Evolutionary conservation across 2,797 vertebrate species (phyloP).

Genomic region (Yasuhikotakia modesta): DNA sequence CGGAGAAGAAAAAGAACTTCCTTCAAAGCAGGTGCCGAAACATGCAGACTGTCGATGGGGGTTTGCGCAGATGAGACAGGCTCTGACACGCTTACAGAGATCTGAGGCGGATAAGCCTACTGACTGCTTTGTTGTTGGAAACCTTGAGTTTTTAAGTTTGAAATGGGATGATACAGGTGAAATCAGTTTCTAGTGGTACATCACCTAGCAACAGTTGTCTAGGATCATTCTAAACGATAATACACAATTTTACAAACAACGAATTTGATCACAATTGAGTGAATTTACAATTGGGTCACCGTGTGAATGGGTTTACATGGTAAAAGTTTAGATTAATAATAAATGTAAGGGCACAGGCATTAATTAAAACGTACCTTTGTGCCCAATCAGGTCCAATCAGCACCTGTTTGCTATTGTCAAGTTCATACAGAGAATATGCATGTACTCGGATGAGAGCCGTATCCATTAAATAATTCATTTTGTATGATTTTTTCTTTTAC

Average conservation of each 20-base stretch:
- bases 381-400: constrained; percentile 10
- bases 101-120: constrained; percentile 12
- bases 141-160: constrained; percentile 1
- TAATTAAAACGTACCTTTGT: constrained; percentile 22
- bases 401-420: background rate
- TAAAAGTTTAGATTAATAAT: background rate
- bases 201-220: constrained; percentile 4
- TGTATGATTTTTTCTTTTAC: constrained; percentile 21
- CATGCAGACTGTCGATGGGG: constrained; percentile 9
- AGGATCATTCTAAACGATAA: background rate
- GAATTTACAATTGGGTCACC: background rate
- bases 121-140: background rate
- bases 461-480: constrained; percentile 56
- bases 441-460: constrained; percentile 31
- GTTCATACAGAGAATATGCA: constrained; percentile 15
- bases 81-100: constrained; percentile 24
- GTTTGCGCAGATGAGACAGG: constrained; percentile 17
- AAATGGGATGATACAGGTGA: constrained; percentile 6
- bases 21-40: constrained; percentile 45
- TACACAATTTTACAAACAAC: background rate
- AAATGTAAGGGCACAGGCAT: constrained; percentile 22
- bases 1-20: constrained; percentile 40
- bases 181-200: background rate
- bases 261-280: background rate
- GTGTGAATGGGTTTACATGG: background rate